Evolutionary conservation across 2,888 invertebrate species (phyloP), one percentile per base, ranked within the genome.

Genomic region (Itoplectis maculator): DNA sequence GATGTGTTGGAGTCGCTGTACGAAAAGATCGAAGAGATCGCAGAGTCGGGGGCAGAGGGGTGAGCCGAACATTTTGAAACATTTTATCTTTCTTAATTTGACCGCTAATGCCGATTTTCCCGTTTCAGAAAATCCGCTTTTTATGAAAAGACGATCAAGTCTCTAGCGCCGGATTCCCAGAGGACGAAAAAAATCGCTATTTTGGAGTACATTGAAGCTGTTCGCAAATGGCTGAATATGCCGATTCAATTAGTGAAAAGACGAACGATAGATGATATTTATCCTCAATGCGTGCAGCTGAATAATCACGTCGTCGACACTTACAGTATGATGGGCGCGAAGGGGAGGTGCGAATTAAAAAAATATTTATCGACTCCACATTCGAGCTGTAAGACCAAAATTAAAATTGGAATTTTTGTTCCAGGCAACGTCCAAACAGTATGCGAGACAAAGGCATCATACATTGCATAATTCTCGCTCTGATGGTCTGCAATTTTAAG

Each of bases 391-490:
- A n/a, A n/a, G n/a, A 7, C 49, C 18, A 2, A 7, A 18, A 15
- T 49, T 15, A 1, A 2, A 15, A 49, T 49, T 7, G 49, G 6
- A 13, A 18, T 49, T 69, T 1, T 18, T 37, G 45, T 90, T 88
- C 35, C 74, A 93, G 92, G 73, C 73, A 70, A 78, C 88, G 92
- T 13, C 92, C 92, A 15, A 87, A 76, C 20, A 89, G 78, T 37
- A 86, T 91, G 80, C 89, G 85, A 73, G 92, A 92, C 51, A 92
- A 92, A 86, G 92, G 88, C 45, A 81, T 92, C 29, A 78, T 91
- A 9, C 91, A 92, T 45, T 90, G 90, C 37, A 86, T 93, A 61
- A 88, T 93, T 59, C 69, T 93, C 20, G 88, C 85, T 13, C 40
- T 93, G 9, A 87, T 88, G 13, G 84, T 91, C 77, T 87, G 83